Base-by-base conservation (phyloP, 1,140 invertebrate species). In the Cyphomyrmex costatus region DNA sequence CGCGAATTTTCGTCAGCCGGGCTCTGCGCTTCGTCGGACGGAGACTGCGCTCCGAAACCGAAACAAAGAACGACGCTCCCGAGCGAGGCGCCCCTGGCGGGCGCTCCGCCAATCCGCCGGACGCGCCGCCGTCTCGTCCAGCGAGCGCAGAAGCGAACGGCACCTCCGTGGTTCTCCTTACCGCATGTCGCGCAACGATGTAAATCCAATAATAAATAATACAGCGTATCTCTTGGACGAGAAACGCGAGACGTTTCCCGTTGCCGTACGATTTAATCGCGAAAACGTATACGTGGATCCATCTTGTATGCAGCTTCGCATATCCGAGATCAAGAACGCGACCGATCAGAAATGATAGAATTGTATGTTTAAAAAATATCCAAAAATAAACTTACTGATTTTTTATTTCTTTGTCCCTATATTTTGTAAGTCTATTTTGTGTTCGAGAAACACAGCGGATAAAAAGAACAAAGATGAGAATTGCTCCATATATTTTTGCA, bases 51-150 rank as follows among this genome's bases (percentile, higher is more conserved):
- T 91, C 92, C 91, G 63, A 91, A 89, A 91, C 88, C 93, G 94
- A 95, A 95, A 95, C 95, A 95, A 95, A 95, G 95, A 95, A 95
- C 94, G 94, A 95, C 95, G 95, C 95, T 89, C 27, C 19, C 92
- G 93, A 77, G 91, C 36, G n/a, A 19, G 10, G 76, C 73, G 89
- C 90, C 76, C 46, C 90, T 87, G 21, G 30, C 86, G 91, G 92
- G 66, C 19, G 19, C 27, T 53, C 58, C 36, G 16, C n/a, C 19
- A 86, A 58, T 77, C 53, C 24, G 14, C 19, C 51, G n/a, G n/a
- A 51, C 73, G 21, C 33, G 10, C 21, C 78, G 36, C 24, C 56
- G 56, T 60, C 74, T 61, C 42, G 58, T 6, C 16, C 16, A 21
- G 33, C 53, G 58, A 24, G 19, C 36, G 33, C 8, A 24, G 33